Percentiles rank a stretch among this genome's conserved stretches.
Evolutionary conservation across 1,140 invertebrate species (phyloP).

Genomic region (Diabrotica undecimpunctata): DNA sequence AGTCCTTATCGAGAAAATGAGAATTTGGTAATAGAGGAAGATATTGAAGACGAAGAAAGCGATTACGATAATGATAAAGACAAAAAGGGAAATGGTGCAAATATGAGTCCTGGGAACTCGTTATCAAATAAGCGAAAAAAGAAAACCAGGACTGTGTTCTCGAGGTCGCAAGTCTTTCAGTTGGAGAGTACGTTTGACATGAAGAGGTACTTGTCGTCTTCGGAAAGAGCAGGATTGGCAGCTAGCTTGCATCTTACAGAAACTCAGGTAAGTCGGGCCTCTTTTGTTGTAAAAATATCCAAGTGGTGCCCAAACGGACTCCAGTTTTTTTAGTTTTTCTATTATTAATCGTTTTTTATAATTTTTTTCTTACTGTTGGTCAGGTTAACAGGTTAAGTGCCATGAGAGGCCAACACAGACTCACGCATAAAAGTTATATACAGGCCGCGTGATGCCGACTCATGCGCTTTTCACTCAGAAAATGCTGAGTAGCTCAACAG

Average conservation of each 20-base stretch:
- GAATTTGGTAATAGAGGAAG: conserved; percentile 57
- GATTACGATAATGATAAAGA: conserved; percentile 63
- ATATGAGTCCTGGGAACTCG: conserved; percentile 50
- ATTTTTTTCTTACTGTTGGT: too few species aligned
- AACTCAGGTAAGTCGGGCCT: conserved; percentile 59
- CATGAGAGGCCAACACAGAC: too few species aligned
- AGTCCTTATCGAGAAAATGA: conserved; percentile 47
- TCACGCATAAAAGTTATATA: too few species aligned
- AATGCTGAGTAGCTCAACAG: too few species aligned
- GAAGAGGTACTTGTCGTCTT: conserved; percentile 95
- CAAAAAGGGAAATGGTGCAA: conserved; percentile 55
- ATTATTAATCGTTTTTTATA: too few species aligned
- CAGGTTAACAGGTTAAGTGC: too few species aligned
- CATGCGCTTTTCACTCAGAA: too few species aligned
- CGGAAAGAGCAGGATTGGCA: conserved; percentile 90
- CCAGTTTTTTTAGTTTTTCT: too few species aligned
- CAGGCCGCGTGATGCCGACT: too few species aligned
- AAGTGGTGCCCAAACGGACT: too few species aligned
- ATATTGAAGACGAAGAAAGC: conserved; percentile 66
- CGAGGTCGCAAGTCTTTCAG: conserved; percentile 91
- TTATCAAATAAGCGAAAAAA: conserved; percentile 84
- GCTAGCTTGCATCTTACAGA: conserved; percentile 92
- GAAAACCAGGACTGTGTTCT: conserved; percentile 97
- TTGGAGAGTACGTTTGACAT: conserved; percentile 97
- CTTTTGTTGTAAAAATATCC: too few species aligned